Percentiles rank a stretch among this genome's conserved stretches.
Conservation (phyloP, 2,797 vertebrate genomes). For the Myiotriccus ornatus region DNA sequence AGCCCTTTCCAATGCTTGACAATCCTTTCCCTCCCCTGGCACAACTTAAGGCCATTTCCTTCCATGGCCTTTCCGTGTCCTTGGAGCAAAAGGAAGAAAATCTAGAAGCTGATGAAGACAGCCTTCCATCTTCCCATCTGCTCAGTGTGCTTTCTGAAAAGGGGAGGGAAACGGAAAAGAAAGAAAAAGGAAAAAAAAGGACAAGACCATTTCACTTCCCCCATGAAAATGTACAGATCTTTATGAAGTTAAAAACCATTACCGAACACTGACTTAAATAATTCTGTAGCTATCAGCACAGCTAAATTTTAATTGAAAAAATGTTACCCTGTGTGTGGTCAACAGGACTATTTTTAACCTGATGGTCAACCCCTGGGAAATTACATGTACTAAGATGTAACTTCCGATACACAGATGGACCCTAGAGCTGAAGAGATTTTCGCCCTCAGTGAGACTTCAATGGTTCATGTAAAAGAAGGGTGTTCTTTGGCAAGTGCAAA, state of each 20-base stretch:
- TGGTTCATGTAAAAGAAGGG: background rate
- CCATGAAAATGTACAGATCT: background rate
- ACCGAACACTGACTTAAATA: background rate
- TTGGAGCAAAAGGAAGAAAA: background rate
- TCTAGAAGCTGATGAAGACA: background rate
- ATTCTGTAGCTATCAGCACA: background rate
- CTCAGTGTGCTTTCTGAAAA: background rate
- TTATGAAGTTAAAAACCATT: background rate
- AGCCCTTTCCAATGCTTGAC: background rate
- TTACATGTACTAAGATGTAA: background rate
- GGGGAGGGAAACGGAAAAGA: background rate
- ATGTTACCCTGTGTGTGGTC: background rate
- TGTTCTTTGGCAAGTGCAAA: background rate
- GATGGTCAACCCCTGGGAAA: constrained; percentile 44
- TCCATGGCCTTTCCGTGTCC: background rate
- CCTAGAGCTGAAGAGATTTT: background rate
- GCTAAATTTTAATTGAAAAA: background rate
- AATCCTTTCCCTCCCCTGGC: background rate
- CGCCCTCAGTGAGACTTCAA: background rate
- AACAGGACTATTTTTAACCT: constrained; percentile 52
- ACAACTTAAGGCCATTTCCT: background rate
- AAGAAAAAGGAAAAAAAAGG: accelerated
- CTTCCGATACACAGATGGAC: background rate
- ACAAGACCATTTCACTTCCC: background rate
- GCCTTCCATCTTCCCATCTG: background rate